Conservation (phyloP, 2,888 invertebrate species). For the Aporophyla nigra region DNA sequence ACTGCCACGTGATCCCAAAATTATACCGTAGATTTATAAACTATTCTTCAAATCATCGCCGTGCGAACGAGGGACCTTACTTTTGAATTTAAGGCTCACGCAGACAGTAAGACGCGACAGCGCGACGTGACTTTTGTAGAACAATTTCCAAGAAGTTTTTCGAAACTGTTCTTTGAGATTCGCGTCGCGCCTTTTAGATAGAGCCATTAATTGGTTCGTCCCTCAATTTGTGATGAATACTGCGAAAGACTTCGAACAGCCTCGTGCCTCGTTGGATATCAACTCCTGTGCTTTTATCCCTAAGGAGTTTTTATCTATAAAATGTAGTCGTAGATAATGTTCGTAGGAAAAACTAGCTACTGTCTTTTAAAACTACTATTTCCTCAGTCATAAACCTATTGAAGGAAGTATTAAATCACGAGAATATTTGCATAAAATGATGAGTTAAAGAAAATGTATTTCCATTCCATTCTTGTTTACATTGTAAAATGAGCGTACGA, state of each 20-base stretch:
- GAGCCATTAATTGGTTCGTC: not conserved
- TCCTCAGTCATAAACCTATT: constrained; percentile 55
- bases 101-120: no score
- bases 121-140: no score
- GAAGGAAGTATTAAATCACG: constrained; percentile 60
- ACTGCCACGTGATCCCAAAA: not conserved
- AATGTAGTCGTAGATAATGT: not conserved
- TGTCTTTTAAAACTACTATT: constrained; percentile 36
- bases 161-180: no score
- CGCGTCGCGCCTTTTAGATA: no score
- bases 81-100: not conserved
- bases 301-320: not conserved
- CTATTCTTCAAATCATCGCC: not conserved
- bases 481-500: constrained; percentile 47
- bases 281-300: not conserved
- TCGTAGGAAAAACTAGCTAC: constrained; percentile 1
- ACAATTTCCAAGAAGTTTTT: no score
- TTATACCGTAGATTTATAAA: not conserved
- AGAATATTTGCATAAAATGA: constrained; percentile 64
- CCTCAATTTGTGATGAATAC: not conserved
- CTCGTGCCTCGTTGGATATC: no score
- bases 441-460: constrained; percentile 65
- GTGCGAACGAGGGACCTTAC: not conserved
- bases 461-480: constrained; percentile 63
- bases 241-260: not conserved